These are phyloP conservation scores for Paracanthobrama guichenoti DNA, from an alignment of 2,113 vertebrate species.

Conservation along the genomic window DNA sequence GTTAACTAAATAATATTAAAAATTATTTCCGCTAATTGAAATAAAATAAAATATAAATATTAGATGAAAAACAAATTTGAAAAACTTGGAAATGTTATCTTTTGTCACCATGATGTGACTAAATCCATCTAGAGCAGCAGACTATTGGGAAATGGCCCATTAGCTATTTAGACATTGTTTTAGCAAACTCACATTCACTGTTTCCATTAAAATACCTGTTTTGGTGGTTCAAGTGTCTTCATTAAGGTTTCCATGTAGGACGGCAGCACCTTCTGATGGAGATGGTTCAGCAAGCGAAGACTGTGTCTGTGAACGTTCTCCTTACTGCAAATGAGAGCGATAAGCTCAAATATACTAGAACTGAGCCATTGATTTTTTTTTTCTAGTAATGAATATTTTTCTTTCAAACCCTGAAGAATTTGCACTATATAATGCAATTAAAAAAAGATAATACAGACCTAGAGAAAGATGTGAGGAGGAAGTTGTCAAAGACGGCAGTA, in stretches of 20 bases:
- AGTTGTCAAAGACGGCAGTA: slow-evolving; percentile 86
- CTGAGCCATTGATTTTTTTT: background rate
- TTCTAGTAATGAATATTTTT: background rate
- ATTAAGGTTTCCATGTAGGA: slow-evolving; percentile 83
- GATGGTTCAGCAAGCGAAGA: slow-evolving; percentile 88
- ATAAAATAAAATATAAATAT: too few relatives aligned
- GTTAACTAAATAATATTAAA: background rate
- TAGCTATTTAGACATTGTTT: background rate
- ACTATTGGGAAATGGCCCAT: background rate
- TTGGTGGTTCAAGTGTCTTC: slow-evolving; percentile 90
- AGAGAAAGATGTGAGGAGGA: slow-evolving; percentile 88
- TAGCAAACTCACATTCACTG: background rate
- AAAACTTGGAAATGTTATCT: too few relatives aligned
- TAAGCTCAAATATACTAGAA: background rate
- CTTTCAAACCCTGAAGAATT: background rate
- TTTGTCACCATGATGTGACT: too few relatives aligned
- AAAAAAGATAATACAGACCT: slow-evolving; percentile 75
- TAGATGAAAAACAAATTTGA: too few relatives aligned
- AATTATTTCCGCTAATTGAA: too few relatives aligned
- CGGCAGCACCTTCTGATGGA: slow-evolving; percentile 88
- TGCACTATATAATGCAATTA: background rate
- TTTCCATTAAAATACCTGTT: slow-evolving; percentile 79
- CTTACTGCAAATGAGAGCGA: slow-evolving; percentile 77
- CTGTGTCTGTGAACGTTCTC: slow-evolving; percentile 92
- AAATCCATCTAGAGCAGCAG: too few relatives aligned